Conservation (phyloP, 2,797 vertebrate genomes). For the Pangasius macronema region DNA sequence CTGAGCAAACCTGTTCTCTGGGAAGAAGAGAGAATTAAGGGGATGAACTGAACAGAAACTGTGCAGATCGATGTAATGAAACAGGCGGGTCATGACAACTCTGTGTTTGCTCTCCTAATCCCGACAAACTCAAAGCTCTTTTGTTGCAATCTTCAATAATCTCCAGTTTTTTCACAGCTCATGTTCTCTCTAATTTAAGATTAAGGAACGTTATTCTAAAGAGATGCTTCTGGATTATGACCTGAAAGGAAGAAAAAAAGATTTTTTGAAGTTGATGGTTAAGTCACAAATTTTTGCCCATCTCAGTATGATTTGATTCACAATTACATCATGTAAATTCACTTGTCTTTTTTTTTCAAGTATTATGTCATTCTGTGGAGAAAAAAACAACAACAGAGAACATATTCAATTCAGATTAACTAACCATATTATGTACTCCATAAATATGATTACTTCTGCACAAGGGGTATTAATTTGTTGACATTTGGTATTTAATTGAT, state of each 20-base stretch:
- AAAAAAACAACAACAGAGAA: too few relatives aligned
- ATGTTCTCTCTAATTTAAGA: conserved; percentile 73
- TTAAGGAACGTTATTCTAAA: conserved; percentile 65
- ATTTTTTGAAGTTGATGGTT: neutral
- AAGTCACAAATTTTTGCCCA: neutral
- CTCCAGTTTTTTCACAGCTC: conserved; percentile 58
- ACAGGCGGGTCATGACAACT: conserved; percentile 52
- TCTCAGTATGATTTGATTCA: too few relatives aligned
- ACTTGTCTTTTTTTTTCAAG: too few relatives aligned
- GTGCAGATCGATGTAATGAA: conserved; percentile 40
- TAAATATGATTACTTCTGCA: neutral
- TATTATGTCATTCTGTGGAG: neutral
- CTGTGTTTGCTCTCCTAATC: conserved; percentile 71
- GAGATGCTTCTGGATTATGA: conserved; percentile 75
- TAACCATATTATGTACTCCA: neutral
- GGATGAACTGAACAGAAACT: conserved; percentile 32
- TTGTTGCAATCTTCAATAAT: conserved; percentile 39
- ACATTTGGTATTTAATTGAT: neutral
- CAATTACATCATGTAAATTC: too few relatives aligned
- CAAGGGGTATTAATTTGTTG: too few relatives aligned
- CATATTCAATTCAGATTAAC: neutral
- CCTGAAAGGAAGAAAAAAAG: conserved; percentile 49
- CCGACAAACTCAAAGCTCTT: conserved; percentile 60
- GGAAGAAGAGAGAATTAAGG: neutral
- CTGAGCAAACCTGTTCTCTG: neutral